phyloP scores from a whole-genome alignment of 2,797 vertebrate genomes.

The Philypnodon macrostomus region DNA sequence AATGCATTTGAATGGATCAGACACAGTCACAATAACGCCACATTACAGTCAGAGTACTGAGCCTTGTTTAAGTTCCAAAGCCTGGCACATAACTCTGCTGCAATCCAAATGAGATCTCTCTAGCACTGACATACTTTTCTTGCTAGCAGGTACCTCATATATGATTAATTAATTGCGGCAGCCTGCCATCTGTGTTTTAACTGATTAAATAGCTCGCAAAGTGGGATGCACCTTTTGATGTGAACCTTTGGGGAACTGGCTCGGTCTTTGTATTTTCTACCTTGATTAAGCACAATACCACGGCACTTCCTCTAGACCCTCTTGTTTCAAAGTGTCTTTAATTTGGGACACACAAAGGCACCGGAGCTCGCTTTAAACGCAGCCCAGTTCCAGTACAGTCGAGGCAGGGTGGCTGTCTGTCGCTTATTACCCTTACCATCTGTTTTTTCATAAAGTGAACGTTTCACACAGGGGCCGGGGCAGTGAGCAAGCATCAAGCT shows the following conservation, averaged over 20 bases:
- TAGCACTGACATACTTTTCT: constrained; percentile 80
- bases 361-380: constrained; percentile 69
- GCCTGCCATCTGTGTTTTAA: constrained; percentile 85
- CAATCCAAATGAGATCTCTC: constrained; percentile 78
- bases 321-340: constrained; percentile 77
- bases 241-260: constrained; percentile 76
- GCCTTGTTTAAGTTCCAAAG: constrained; percentile 37
- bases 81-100: constrained; percentile 58
- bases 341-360: constrained; percentile 74
- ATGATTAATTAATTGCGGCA: constrained; percentile 83
- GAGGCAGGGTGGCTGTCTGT: constrained; percentile 45
- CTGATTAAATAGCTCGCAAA: constrained; percentile 83
- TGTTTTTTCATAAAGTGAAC: constrained; percentile 65
- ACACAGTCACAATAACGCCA: not conserved
- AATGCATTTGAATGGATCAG: constrained; percentile 7
- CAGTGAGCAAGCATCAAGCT: constrained; percentile 72
- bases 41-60: constrained; percentile 38
- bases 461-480: constrained; percentile 58
- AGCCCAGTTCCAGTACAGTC: constrained; percentile 71
- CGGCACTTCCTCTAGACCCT: constrained; percentile 61
- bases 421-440: constrained; percentile 18
- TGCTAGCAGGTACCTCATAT: constrained; percentile 78
- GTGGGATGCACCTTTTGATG: constrained; percentile 82
- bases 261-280: constrained; percentile 76
- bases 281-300: constrained; percentile 80